These are phyloP conservation scores for Cuniculus paca DNA, from an alignment of 2,797 vertebrate genomes.

Conservation along the genomic window DNA sequence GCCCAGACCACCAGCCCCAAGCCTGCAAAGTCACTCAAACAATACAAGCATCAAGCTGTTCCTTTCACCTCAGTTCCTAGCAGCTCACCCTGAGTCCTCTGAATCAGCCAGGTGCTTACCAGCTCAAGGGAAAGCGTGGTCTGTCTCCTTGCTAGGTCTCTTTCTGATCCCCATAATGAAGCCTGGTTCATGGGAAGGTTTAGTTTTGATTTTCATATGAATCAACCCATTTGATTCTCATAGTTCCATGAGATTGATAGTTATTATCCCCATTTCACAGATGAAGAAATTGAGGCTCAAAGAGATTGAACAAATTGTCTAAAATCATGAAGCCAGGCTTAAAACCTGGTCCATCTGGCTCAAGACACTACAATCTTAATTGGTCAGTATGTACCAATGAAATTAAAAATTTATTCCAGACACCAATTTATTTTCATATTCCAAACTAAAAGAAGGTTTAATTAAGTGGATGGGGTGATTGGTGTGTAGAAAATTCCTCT, in stretches of 20 bases:
- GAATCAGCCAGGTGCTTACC: too few species aligned
- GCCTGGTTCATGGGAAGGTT: too few species aligned
- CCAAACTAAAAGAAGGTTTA: slow-evolving; percentile 17
- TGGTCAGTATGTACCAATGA: neutral
- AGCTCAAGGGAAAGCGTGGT: too few species aligned
- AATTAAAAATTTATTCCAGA: slow-evolving; percentile 1
- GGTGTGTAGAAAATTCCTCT: neutral
- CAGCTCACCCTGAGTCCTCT: too few species aligned
- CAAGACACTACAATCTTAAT: neutral
- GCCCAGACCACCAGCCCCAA: too few species aligned
- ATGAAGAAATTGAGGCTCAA: slow-evolving; percentile 10
- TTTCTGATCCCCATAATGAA: too few species aligned
- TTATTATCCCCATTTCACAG: neutral
- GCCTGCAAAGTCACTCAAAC: too few species aligned
- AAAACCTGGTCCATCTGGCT: neutral
- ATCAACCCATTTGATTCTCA: neutral
- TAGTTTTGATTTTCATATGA: neutral
- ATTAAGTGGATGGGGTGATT: neutral
- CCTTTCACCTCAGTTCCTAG: too few species aligned
- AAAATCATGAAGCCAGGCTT: neutral
- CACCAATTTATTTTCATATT: neutral
- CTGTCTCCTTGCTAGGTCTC: too few species aligned
- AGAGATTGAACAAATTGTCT: neutral
- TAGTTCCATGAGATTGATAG: neutral
- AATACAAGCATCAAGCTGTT: too few species aligned